A percentile compares a stretch with the other conserved stretches of the same genome.
phyloP scores from a whole-genome alignment of 2,888 invertebrate genomes.

The Hetaerina titia region DNA sequence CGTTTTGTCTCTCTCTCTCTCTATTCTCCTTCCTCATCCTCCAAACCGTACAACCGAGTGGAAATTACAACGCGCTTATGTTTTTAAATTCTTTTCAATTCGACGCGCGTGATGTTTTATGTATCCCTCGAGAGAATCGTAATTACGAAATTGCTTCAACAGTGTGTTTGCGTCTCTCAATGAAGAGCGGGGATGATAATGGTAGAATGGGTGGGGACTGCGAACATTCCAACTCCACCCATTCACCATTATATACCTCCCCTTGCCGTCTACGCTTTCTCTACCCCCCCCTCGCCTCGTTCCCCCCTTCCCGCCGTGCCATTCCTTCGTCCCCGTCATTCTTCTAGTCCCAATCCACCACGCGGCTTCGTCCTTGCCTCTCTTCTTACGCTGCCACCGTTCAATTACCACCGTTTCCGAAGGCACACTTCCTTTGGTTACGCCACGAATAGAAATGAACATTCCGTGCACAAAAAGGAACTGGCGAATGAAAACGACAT shows the following conservation, averaged over 20 bases:
- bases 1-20: not conserved
- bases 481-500: not conserved
- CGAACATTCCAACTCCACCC: constrained; percentile 28
- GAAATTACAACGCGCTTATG: not conserved
- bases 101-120: constrained; percentile 10
- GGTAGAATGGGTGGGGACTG: constrained; percentile 8
- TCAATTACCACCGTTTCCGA: constrained; percentile 24
- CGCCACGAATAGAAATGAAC: not conserved
- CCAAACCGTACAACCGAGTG: not conserved
- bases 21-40: not conserved
- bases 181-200: not conserved
- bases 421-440: constrained; percentile 18
- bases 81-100: not conserved
- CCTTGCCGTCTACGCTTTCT: not conserved
- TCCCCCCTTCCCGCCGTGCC: not conserved
- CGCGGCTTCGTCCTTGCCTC: not conserved
- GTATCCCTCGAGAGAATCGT: not conserved
- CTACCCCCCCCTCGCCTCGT: not conserved
- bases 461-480: constrained; percentile 20
- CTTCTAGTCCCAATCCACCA: not conserved
- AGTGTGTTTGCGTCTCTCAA: not conserved
- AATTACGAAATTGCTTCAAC: constrained; percentile 19
- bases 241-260: not conserved
- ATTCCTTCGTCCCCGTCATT: not conserved
- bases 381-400: not conserved